Evolutionary conservation across 2,797 vertebrate species (phyloP).

Genomic region (Ciconia nigra): DNA sequence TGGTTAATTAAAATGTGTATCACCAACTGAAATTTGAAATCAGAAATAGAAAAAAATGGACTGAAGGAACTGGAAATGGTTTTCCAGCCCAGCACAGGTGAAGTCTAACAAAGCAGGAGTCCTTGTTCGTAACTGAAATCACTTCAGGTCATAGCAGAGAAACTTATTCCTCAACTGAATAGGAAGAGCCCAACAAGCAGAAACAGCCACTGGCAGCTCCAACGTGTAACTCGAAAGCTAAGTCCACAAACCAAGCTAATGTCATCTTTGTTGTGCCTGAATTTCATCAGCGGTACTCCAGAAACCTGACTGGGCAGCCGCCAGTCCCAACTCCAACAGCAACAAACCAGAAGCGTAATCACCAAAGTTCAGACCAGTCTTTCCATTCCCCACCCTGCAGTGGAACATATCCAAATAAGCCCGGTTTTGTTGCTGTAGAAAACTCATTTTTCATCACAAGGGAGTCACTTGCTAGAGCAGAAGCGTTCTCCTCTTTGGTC

Average conservation of each 20-base stretch:
- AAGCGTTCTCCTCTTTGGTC: fast-evolving
- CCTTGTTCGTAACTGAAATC: not conserved
- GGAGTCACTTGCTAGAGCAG: fast-evolving
- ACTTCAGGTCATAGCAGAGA: not conserved
- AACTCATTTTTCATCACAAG: not conserved
- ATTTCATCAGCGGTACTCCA: not conserved
- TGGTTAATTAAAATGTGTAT: fast-evolving
- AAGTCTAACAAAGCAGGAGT: not conserved
- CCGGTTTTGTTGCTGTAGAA: fast-evolving
- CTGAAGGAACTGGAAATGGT: not conserved
- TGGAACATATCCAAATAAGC: not conserved
- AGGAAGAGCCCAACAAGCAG: not conserved
- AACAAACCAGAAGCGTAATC: not conserved
- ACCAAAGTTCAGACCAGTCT: not conserved
- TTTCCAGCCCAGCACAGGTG: not conserved
- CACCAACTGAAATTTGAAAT: not conserved
- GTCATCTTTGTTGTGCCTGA: not conserved
- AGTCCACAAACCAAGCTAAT: not conserved
- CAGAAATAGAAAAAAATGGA: not conserved
- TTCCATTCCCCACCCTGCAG: not conserved
- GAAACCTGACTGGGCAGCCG: not conserved
- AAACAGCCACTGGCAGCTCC: not conserved
- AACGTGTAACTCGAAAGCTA: not conserved
- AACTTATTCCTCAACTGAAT: not conserved
- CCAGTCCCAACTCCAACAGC: not conserved